Evolutionary conservation across 2,113 vertebrate genomes (phyloP).

Genomic region (Emydocephalus ijimae): DNA sequence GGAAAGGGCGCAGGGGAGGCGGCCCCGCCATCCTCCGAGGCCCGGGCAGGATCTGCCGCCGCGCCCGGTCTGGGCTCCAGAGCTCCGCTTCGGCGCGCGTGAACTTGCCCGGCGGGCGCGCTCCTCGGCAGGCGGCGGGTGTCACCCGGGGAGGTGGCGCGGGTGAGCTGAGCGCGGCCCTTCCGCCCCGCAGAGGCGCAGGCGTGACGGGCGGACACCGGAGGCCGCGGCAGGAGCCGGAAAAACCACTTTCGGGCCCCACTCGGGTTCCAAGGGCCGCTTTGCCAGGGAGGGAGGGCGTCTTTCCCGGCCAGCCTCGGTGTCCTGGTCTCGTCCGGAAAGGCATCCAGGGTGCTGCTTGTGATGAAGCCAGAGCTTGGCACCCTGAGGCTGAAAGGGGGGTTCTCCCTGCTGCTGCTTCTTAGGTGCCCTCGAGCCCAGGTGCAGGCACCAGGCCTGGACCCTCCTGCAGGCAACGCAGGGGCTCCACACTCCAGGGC

Average conservation of each 20-base stretch:
- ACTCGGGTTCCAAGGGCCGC: neutral
- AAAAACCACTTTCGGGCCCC: neutral
- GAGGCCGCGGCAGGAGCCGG: neutral
- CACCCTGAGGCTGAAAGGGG: neutral
- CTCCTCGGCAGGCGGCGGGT: too few relatives aligned
- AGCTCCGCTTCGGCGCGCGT: too few relatives aligned
- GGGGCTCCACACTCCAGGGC: neutral
- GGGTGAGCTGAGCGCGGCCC: too few relatives aligned
- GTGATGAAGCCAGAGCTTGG: neutral
- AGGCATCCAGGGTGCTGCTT: neutral
- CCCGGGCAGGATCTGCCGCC: neutral
- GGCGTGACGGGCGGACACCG: neutral
- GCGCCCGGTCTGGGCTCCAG: too few relatives aligned
- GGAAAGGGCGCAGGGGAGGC: neutral
- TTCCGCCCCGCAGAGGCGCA: neutral
- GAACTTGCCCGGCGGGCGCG: too few relatives aligned
- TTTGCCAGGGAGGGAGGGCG: neutral
- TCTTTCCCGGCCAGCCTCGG: neutral
- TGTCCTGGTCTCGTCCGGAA: neutral
- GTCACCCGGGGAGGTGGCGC: too few relatives aligned
- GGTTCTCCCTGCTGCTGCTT: neutral
- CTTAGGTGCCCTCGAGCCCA: neutral
- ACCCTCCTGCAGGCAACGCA: neutral
- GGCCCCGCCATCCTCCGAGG: neutral
- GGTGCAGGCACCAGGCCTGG: neutral